A percentile compares a stretch with the other conserved stretches of the same genome.
These are phyloP conservation scores for Calliopum simillimum DNA, from an alignment of 2,888 invertebrate genomes.

Conservation along the genomic window DNA sequence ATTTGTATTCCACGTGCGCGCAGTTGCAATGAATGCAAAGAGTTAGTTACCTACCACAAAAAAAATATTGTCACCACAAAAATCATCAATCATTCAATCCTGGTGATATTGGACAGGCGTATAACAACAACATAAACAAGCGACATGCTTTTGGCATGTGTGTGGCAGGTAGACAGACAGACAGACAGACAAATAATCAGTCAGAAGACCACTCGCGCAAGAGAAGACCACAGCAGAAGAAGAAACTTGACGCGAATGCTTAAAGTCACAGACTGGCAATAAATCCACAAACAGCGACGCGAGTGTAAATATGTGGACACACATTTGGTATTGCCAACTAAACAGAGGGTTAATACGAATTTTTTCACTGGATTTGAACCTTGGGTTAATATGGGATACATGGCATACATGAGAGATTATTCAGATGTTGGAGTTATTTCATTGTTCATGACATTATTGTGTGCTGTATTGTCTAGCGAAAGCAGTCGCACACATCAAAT, in stretches of 20 bases:
- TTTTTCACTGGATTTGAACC: no score
- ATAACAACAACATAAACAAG: slow-evolving; percentile 19
- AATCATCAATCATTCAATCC: slow-evolving; percentile 33
- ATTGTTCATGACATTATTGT: slow-evolving; percentile 5
- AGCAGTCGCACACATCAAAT: slow-evolving; percentile 12
- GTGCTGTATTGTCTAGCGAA: background rate
- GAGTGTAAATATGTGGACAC: background rate
- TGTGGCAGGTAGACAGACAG: background rate
- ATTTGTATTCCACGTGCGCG: no score
- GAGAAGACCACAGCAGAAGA: background rate
- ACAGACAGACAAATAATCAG: background rate
- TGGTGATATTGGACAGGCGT: slow-evolving; percentile 24
- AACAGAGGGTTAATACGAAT: no score
- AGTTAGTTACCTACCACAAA: background rate
- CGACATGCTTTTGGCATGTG: background rate
- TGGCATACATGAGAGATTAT: background rate
- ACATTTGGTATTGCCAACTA: no score
- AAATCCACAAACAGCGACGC: background rate
- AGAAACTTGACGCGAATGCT: background rate
- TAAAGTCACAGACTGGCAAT: background rate
- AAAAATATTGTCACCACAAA: slow-evolving; percentile 34
- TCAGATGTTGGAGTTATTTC: background rate
- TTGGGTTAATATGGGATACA: no score
- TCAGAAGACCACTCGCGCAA: background rate
- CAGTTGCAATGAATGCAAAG: no score